Base-by-base conservation (phyloP, 2,888 invertebrate genomes). In the Parapristionchus giblindavisi region DNA sequence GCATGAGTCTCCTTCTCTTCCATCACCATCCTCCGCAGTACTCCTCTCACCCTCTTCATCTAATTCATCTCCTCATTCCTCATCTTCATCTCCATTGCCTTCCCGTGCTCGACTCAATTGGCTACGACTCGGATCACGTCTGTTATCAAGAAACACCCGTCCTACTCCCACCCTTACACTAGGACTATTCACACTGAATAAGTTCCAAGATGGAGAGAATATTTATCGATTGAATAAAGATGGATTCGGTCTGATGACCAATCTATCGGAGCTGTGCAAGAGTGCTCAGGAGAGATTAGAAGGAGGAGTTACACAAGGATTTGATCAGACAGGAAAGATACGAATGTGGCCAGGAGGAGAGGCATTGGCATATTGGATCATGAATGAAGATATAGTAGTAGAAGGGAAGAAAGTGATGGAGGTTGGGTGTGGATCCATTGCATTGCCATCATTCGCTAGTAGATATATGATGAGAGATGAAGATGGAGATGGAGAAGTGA, bases 291-390 rank as follows among this genome's bases (percentile, higher is more conserved):
- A 68, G 32, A 48, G 68, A 68, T 24, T 40, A 27, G 34, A 32
- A 36, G 51, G 34, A n/a, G 65, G 21, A 17, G 52, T 52, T 51
- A 68, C 51, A 52, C 11, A 32, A 74, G 82, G 81, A 0, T 80
- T 82, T 36, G 83, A 83, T 51, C 81, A 83, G 71, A 83, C 83
- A 27, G 83, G 83, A 38, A 83, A 81, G 70, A 77, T 79, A 29
- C 65, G 79, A 38, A 72, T 82, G 21, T 83, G 83, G 83, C 78
- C 80, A 11, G 83, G 81, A 34, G 80, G 81, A 66, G 83, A 83
- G 63, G 77, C 78, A 24, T 52, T 82, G 27, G 77, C 80, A 24
- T 78, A 43, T 38, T 77, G 63, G 58, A 40, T 79, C 5, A 43
- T 75, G 17, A 54, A 74, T 34, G 61, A 34, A 32, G n/a, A 56